phyloP scores from a whole-genome alignment of 2,888 invertebrate species.

The Drosophila austrosaltans region DNA sequence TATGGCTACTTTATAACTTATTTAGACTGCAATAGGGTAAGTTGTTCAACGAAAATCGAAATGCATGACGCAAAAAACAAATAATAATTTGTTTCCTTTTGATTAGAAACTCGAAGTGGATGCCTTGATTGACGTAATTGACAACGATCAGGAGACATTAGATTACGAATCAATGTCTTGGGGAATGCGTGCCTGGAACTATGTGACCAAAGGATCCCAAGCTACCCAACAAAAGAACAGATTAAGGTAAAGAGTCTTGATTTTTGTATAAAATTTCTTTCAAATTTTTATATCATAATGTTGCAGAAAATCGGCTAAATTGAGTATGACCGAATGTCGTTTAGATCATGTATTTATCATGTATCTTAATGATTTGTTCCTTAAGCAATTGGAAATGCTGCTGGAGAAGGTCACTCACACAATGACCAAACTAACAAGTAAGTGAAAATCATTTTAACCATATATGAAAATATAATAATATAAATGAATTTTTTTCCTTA shows the following conservation, averaged over 20 bases:
- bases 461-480: neutral
- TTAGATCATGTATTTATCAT: constrained; percentile 80
- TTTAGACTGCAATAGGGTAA: constrained; percentile 80
- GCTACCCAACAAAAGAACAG: constrained; percentile 46
- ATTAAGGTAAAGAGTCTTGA: constrained; percentile 48
- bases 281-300: neutral
- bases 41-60: neutral
- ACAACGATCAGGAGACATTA: constrained; percentile 30
- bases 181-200: constrained; percentile 41
- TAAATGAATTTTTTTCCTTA: constrained; percentile 29
- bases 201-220: constrained; percentile 32
- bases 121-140: constrained; percentile 64
- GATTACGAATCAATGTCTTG: constrained; percentile 29
- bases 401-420: constrained; percentile 65
- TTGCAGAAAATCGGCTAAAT: constrained; percentile 69
- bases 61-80: neutral
- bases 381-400: constrained; percentile 74
- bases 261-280: neutral
- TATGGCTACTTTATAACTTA: constrained; percentile 78
- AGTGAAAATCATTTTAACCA: constrained; percentile 9
- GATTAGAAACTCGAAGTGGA: constrained; percentile 74
- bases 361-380: constrained; percentile 78
- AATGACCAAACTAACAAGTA: constrained; percentile 56
- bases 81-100: neutral
- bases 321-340: constrained; percentile 72